Evolutionary conservation across 2,888 invertebrate species (phyloP), one percentile per base, ranked within the genome.

Genomic region (Acheta domesticus): DNA sequence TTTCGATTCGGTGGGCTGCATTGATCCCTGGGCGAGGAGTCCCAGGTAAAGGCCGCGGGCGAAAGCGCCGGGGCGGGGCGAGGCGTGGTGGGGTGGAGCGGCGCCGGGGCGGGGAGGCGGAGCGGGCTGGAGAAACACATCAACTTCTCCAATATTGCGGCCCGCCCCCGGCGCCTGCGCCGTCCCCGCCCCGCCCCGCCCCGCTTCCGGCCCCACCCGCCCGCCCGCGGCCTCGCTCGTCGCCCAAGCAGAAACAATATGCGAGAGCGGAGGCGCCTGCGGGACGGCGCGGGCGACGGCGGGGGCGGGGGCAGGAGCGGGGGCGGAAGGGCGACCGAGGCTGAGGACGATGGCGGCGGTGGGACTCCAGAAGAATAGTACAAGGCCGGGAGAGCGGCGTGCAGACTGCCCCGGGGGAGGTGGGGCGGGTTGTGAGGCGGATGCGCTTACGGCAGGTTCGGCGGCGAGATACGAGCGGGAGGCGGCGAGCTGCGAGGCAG

Each of bases 61-160:
- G n/a, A n/a, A 19, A n/a, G 62, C 14, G 62, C 62, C 14, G 14
- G 62, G n/a, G n/a, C 16, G n/a, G 62, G 62, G n/a, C 62, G n/a
- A 12, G 16, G 8, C 62, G 62, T 12, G 16, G 62, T 16, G n/a
- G n/a, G 12, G n/a, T 1, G n/a, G 62, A 2, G 14, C 12, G 14
- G 62, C 0, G n/a, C 16, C 62, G n/a, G 11, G 62, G 5, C 62
- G 62, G 2, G 23, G 23, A 8, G 16, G 62, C 62, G n/a, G n/a
- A n/a, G n/a, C 1, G n/a, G 62, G n/a, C 14, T 19, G 62, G 62
- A 14, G 62, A 62, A 62, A 62, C 62, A 62, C 62, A 62, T 62
- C 62, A 62, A 62, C 62, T 62, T 62, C 62, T 62, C 62, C 62
- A 62, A 62, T 62, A 62, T 62, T 62, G 62, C 62, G n/a, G 16